Base-by-base conservation (phyloP, 2,888 invertebrate species). In the Leucoptera coffeella region DNA sequence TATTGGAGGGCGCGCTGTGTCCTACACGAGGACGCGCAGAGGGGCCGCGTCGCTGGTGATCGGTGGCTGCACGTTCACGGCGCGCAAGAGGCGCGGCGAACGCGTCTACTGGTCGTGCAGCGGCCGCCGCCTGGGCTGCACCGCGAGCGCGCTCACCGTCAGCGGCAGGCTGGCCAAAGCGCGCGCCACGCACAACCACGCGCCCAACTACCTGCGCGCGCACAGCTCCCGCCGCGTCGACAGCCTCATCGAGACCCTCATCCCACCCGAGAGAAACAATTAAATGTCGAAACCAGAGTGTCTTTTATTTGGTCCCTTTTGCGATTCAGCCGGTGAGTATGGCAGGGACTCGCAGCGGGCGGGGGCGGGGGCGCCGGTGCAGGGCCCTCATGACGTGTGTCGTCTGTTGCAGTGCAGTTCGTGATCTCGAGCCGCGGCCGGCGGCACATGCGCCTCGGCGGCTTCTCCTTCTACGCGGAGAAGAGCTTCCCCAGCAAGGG, bases 341-440 rank as follows among this genome's bases (percentile, higher is more conserved):
- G n/a, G n/a, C n/a, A n/a, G n/a, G n/a, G n/a, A n/a, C n/a, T n/a
- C n/a, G n/a, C n/a, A n/a, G n/a, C n/a, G n/a, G n/a, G n/a, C n/a
- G 19, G 17, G 9, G 26, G 10, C n/a, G 2, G 4, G 19, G 24
- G 26, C 24, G 37, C 36, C 35, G 28, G 33, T 35, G 45, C 35
- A 35, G 14, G 29, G 34, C 13, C 35, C 39, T 43, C 43, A 38
- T 51, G 44, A 60, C 37, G 38, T 43, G 40, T 40, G 34, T 46
- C 42, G 42, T 56, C 39, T 56, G 56, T 71, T 69, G 33, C 69
- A 72, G 72, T 69, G 39, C 65, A 71, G 47, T 72, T 69, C 62
- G 64, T 72, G 57, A 72, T 72, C 49, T 69, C 72, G 32, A 72
- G 71, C 40, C 62, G 72, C 17, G 71, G 72, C 17, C 51, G 69